Evolutionary conservation across 2,113 vertebrate species (phyloP), one percentile per base, ranked within the genome.

Genomic region (Hemichromis elongatus): DNA sequence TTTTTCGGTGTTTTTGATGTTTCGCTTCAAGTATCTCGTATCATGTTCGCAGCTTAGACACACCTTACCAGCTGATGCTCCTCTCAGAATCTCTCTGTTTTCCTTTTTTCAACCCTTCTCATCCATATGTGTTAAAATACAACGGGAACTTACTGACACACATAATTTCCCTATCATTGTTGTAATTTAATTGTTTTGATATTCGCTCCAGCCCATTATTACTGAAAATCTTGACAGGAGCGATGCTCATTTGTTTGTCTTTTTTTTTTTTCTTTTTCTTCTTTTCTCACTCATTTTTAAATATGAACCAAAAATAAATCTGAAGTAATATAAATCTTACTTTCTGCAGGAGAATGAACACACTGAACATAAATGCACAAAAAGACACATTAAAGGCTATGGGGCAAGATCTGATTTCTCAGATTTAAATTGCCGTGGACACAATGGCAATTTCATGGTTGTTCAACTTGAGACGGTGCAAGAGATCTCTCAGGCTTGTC

Each of bases 381-480:
- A 83, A 12, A 88, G 55, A 45, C 61, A 80, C 81, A 83, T 87
- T 84, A 52, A 79, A 84, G 35, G 53, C 78, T 89, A 80, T 9
- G 19, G 26, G 85, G 54, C 37, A 82, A 85, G 83, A 86, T 89
- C 56, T 45, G 81, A 90, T 92, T 92, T 45, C 84, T 88, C 53
- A 77, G 68, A 87, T 91, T 87, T 85, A 92, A 94, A 93, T 90
- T 89, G 89, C 84, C 45, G 56, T 78, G 88, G 91, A 92, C 84
- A 93, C 89, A 95, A 91, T 94, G 94, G 93, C 95, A 96, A 95
- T 95, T 93, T 96, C 93, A 92, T 82, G 94, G 92, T 94, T 91
- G 89, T 96, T 95, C 88, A 94, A 96, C 95, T 95, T 96, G 86
- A 80, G 37, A 92, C 42, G 84, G 77, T 92, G 86, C 89, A 93